Percentiles rank a stretch among this genome's conserved stretches.
phyloP scores from a whole-genome alignment of 2,113 vertebrate genomes.

The Percopsis transmontana region DNA sequence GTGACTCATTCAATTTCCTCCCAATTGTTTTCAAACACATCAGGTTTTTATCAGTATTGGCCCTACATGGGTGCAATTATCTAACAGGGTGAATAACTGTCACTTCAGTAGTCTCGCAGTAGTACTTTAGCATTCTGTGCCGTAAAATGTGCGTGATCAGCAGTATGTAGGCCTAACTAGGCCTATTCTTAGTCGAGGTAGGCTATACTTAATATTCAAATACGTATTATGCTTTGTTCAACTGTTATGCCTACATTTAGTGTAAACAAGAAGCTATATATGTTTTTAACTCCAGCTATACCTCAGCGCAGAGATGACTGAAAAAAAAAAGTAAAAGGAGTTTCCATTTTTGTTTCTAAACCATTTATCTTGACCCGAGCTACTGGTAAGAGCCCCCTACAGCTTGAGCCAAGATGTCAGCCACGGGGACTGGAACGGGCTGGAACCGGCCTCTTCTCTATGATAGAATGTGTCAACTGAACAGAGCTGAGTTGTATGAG shows the following conservation, averaged over 20 bases:
- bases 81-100: conserved; percentile 54
- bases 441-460: conserved; percentile 4
- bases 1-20: conserved; percentile 66
- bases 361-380: not conserved
- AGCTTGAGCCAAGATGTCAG: conserved; percentile 6
- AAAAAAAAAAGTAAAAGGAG: not conserved
- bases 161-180: not conserved
- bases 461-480: conserved; percentile 14
- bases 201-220: too few species aligned
- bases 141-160: too few species aligned
- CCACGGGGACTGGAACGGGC: not conserved
- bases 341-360: not conserved
- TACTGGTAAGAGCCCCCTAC: not conserved
- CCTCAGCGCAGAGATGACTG: not conserved
- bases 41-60: conserved; percentile 44
- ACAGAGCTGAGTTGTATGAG: not conserved
- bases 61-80: conserved; percentile 1
- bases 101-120: conserved; percentile 43
- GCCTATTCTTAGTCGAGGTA: too few species aligned
- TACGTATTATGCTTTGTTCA: too few species aligned
- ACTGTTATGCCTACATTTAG: too few species aligned
- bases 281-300: too few species aligned
- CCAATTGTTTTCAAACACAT: conserved; percentile 51
- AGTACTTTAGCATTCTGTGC: not conserved
- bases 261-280: too few species aligned